phyloP scores from a whole-genome alignment of 2,113 vertebrate species.

The Brachionichthys hirsutus region DNA sequence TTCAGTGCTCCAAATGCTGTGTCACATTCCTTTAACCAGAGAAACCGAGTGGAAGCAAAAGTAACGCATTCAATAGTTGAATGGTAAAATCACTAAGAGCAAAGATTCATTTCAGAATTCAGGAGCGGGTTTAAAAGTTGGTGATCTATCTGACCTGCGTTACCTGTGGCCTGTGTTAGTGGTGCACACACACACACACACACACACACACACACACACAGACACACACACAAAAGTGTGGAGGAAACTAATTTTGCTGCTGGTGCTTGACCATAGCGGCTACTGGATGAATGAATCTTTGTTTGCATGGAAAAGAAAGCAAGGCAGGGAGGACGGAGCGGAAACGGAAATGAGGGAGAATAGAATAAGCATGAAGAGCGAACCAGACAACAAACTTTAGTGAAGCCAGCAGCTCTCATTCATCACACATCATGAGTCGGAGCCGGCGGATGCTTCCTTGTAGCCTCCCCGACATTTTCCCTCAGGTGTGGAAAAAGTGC shows the following conservation, averaged over 20 bases:
- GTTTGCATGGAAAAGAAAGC: conserved; percentile 51
- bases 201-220: background rate
- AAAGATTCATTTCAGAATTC: too few species aligned
- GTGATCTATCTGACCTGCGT: background rate
- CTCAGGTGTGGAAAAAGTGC: conserved; percentile 21
- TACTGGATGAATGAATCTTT: conserved; percentile 54
- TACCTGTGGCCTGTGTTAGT: background rate
- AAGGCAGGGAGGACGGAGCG: conserved; percentile 35
- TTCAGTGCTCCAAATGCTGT: too few species aligned
- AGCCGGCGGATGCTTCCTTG: conserved; percentile 56
- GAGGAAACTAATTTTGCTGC: conserved; percentile 27
- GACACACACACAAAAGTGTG: conserved; percentile 3
- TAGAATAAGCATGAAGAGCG: conserved; percentile 36
- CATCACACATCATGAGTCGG: conserved; percentile 39
- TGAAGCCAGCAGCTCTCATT: conserved; percentile 37
- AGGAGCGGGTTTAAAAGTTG: too few species aligned
- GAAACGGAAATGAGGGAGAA: conserved; percentile 54
- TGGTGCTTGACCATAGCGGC: conserved; percentile 11
- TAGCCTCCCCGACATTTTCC: conserved; percentile 42
- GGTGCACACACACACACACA: conserved; percentile 5
- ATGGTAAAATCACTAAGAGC: too few species aligned
- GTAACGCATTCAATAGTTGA: too few species aligned
- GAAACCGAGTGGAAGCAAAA: too few species aligned
- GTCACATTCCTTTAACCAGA: too few species aligned
- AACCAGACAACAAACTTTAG: conserved; percentile 32